phyloP scores from a whole-genome alignment of 2,888 invertebrate genomes.

The Phortica okadai region DNA sequence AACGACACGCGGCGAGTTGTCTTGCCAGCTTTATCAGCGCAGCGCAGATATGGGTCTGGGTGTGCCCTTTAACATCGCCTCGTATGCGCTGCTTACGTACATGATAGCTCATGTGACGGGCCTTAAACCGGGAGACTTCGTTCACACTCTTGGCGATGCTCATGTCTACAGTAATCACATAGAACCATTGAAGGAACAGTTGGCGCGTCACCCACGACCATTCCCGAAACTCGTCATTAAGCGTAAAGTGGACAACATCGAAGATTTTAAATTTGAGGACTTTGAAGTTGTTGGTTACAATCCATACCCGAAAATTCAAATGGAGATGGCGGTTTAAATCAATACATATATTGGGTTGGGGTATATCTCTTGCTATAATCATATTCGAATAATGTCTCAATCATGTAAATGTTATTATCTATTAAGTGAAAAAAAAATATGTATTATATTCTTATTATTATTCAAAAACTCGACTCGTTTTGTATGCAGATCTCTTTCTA shows the following conservation, averaged over 20 bases:
- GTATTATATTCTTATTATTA: too few species aligned
- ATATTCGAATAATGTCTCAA: too few species aligned
- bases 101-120: slow-evolving; percentile 98
- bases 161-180: slow-evolving; percentile 96
- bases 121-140: slow-evolving; percentile 93
- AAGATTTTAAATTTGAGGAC: slow-evolving; percentile 91
- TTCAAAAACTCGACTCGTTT: too few species aligned
- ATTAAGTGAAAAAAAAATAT: too few species aligned
- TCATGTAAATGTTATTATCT: too few species aligned
- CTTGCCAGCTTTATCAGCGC: slow-evolving; percentile 95
- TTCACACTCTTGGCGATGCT: slow-evolving; percentile 96
- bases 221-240: slow-evolving; percentile 90
- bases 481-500: too few species aligned
- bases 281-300: slow-evolving; percentile 90
- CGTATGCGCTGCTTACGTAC: slow-evolving; percentile 93
- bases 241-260: slow-evolving; percentile 85
- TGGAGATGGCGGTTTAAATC: slow-evolving; percentile 83
- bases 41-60: slow-evolving; percentile 99
- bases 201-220: slow-evolving; percentile 85
- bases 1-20: slow-evolving; percentile 85
- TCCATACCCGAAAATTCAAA: slow-evolving; percentile 91
- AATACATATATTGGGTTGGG: too few species aligned
- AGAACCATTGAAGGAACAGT: slow-evolving; percentile 87
- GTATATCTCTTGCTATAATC: too few species aligned
- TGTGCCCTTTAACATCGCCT: slow-evolving; percentile 99